Percentiles rank a stretch among this genome's conserved stretches.
These are phyloP conservation scores for Euplexia lucipara DNA, from an alignment of 2,888 invertebrate species.

Conservation along the genomic window DNA sequence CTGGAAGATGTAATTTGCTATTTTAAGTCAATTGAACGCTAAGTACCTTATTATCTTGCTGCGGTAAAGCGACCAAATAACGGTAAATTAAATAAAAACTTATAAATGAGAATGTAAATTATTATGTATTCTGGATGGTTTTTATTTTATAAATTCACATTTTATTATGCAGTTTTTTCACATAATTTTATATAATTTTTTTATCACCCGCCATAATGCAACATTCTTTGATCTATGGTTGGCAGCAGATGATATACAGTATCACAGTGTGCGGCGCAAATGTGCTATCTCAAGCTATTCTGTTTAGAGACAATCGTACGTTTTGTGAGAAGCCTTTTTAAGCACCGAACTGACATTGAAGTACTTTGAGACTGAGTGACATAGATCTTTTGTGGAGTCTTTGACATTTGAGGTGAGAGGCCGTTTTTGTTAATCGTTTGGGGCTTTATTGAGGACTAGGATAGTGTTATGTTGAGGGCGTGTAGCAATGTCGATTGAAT, in stretches of 20 bases:
- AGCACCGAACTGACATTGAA: slow-evolving; percentile 56
- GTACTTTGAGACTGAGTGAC: slow-evolving; percentile 26
- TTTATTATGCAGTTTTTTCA: too few species aligned
- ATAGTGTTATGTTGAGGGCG: background rate
- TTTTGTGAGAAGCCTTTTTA: slow-evolving; percentile 45
- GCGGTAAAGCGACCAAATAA: too few species aligned
- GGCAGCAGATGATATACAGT: slow-evolving; percentile 80
- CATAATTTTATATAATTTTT: slow-evolving; percentile 2
- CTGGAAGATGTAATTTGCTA: background rate
- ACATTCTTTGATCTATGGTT: slow-evolving; percentile 62
- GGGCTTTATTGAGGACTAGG: background rate
- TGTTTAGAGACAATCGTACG: slow-evolving; percentile 76
- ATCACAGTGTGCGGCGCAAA: slow-evolving; percentile 80
- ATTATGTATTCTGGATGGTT: too few species aligned
- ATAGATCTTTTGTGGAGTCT: slow-evolving; percentile 33
- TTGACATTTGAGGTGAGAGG: background rate
- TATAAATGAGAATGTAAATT: too few species aligned
- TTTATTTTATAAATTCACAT: too few species aligned
- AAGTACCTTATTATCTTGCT: slow-evolving; percentile 2
- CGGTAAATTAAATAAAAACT: too few species aligned
- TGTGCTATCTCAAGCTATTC: slow-evolving; percentile 80
- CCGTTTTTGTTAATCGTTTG: background rate
- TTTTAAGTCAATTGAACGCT: background rate
- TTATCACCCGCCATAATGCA: background rate
- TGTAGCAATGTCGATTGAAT: too few species aligned